Conservation (phyloP, 2,888 invertebrate species). For the Mimachlamys varia region DNA sequence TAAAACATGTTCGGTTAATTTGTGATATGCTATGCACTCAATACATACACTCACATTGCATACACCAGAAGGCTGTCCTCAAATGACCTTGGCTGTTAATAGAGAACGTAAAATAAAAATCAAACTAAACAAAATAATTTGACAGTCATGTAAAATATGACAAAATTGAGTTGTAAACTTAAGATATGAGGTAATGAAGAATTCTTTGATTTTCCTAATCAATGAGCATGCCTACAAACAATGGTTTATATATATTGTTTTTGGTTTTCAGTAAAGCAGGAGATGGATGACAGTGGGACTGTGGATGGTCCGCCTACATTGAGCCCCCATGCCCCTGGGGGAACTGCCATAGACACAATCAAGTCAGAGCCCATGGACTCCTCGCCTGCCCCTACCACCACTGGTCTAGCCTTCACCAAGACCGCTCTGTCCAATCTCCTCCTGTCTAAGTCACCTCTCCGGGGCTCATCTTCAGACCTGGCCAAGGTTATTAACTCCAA, state of each 20-base stretch:
- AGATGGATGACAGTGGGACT: slow-evolving; percentile 45
- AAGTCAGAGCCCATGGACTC: slow-evolving; percentile 45
- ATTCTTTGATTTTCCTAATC: not conserved
- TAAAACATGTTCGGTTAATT: too few species aligned
- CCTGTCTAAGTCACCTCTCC: slow-evolving; percentile 46
- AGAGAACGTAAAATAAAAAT: too few species aligned
- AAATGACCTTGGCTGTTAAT: too few species aligned
- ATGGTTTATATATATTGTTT: slow-evolving; percentile 11
- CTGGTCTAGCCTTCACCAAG: slow-evolving; percentile 52
- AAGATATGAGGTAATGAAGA: not conserved
- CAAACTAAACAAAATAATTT: too few species aligned
- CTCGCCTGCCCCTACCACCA: slow-evolving; percentile 39
- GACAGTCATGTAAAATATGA: not conserved
- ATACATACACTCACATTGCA: too few species aligned
- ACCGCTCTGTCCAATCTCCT: slow-evolving; percentile 60
- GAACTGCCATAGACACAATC: slow-evolving; percentile 44
- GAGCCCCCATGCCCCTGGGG: slow-evolving; percentile 53
- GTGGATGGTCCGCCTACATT: slow-evolving; percentile 52
- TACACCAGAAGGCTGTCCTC: too few species aligned
- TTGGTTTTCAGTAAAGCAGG: slow-evolving; percentile 44
- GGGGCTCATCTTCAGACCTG: slow-evolving; percentile 40
- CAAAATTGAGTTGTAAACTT: not conserved
- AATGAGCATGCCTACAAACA: not conserved
- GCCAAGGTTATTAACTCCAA: slow-evolving; percentile 41
- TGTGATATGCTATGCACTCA: too few species aligned